phyloP scores from a whole-genome alignment of 2,113 vertebrate genomes.

The Melospiza melodia region DNA sequence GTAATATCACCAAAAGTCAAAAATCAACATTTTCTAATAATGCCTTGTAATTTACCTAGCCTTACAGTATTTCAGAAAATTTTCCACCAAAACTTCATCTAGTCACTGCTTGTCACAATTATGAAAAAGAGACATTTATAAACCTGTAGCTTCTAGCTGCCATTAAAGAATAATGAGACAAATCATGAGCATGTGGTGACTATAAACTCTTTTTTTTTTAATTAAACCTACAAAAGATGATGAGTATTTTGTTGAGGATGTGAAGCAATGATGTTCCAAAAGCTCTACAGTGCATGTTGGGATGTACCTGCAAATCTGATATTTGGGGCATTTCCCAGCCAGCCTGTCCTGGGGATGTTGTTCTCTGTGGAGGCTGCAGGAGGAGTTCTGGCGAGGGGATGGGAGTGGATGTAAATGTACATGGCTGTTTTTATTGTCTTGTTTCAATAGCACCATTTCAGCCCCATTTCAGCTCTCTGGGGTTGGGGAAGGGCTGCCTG shows the following conservation, averaged over 20 bases:
- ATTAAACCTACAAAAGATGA: background rate
- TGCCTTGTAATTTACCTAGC: conserved; percentile 68
- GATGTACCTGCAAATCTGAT: background rate
- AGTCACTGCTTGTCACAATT: conserved; percentile 46
- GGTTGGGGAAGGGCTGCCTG: background rate
- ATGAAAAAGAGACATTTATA: conserved; percentile 47
- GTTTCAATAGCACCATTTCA: background rate
- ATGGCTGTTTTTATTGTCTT: background rate
- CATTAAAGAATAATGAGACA: conserved; percentile 59
- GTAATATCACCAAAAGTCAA: background rate
- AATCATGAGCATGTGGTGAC: background rate
- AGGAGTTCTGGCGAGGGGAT: background rate
- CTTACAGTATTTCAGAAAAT: conserved; percentile 47
- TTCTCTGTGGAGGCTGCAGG: background rate
- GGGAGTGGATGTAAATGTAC: background rate
- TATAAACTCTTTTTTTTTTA: background rate
- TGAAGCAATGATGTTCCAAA: background rate
- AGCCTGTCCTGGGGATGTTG: background rate
- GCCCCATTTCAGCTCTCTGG: no score
- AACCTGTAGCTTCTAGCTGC: conserved; percentile 38
- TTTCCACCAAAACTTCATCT: conserved; percentile 44
- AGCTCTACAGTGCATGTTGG: rapidly evolving
- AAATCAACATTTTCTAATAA: conserved; percentile 42
- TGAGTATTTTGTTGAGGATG: background rate
- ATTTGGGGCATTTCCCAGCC: background rate